Percentiles rank a stretch among this genome's conserved stretches.
These are phyloP conservation scores for Opisthograptis luteolata DNA, from an alignment of 2,888 invertebrate genomes.

Conservation along the genomic window DNA sequence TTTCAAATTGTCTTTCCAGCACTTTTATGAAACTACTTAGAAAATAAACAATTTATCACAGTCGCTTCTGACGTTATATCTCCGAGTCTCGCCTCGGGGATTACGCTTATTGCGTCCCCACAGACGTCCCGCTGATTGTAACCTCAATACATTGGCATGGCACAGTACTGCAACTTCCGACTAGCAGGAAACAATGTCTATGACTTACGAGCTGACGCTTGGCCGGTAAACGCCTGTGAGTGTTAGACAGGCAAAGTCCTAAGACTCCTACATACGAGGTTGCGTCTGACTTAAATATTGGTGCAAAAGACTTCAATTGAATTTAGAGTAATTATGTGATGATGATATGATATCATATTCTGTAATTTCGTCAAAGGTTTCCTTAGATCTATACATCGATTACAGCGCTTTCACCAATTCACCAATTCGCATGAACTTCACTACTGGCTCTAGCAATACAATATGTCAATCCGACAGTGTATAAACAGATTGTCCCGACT, in stretches of 20 bases:
- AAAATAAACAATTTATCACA: slow-evolving; percentile 38
- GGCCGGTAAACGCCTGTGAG: too few species aligned
- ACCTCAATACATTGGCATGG: slow-evolving; percentile 38
- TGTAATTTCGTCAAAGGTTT: too few species aligned
- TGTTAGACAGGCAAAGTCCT: too few species aligned
- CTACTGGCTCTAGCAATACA: slow-evolving; percentile 7
- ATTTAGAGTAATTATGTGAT: too few species aligned
- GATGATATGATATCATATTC: too few species aligned
- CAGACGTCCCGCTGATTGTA: slow-evolving; percentile 68
- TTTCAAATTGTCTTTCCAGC: slow-evolving; percentile 9
- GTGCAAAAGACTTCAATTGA: too few species aligned
- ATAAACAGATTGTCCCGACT: slow-evolving; percentile 71
- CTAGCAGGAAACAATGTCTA: too few species aligned
- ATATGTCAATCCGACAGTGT: slow-evolving; percentile 55
- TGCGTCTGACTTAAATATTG: too few species aligned
- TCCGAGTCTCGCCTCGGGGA: slow-evolving; percentile 53
- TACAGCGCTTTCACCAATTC: not conserved
- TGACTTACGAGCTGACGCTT: too few species aligned
- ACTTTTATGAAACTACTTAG: slow-evolving; percentile 30
- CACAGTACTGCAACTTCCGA: not conserved
- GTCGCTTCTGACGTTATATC: slow-evolving; percentile 49
- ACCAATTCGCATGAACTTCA: not conserved
- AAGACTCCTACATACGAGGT: too few species aligned
- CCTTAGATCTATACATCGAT: too few species aligned
- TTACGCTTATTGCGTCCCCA: slow-evolving; percentile 78